These are phyloP conservation scores for Odontomyia ornata DNA, from an alignment of 2,888 invertebrate genomes.

Conservation along the genomic window DNA sequence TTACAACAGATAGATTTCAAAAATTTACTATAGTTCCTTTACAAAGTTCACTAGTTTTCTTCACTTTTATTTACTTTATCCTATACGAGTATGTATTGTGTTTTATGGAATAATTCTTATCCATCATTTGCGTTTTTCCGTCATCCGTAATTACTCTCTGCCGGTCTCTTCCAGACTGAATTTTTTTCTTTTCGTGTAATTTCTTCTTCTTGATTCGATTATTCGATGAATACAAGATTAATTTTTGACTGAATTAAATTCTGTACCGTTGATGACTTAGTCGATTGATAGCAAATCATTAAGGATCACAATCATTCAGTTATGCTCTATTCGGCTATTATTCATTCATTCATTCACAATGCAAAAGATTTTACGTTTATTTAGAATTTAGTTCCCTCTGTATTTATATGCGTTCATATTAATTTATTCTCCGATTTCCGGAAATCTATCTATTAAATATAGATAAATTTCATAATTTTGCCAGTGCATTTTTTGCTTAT, in stretches of 20 bases:
- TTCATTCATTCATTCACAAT: conserved; percentile 24
- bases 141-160: background rate
- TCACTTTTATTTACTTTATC: conserved; percentile 25
- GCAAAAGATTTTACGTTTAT: background rate
- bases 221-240: too few relatives aligned
- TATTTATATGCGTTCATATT: background rate
- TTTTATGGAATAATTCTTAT: background rate
- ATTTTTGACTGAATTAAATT: too few relatives aligned
- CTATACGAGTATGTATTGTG: background rate
- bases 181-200: background rate
- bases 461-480: conserved; percentile 31
- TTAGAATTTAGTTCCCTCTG: conserved; percentile 14
- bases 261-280: too few relatives aligned
- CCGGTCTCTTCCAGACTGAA: background rate
- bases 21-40: background rate
- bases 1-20: background rate
- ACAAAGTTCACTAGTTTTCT: background rate
- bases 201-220: background rate
- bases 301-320: too few relatives aligned
- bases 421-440: background rate
- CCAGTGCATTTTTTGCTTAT: background rate
- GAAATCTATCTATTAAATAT: conserved; percentile 49
- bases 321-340: background rate
- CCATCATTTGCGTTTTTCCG: conserved; percentile 1
- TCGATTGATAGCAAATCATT: too few relatives aligned